These are phyloP conservation scores for Petrolisthes manimaculis DNA, from an alignment of 2,888 invertebrate genomes.

Conservation along the genomic window DNA sequence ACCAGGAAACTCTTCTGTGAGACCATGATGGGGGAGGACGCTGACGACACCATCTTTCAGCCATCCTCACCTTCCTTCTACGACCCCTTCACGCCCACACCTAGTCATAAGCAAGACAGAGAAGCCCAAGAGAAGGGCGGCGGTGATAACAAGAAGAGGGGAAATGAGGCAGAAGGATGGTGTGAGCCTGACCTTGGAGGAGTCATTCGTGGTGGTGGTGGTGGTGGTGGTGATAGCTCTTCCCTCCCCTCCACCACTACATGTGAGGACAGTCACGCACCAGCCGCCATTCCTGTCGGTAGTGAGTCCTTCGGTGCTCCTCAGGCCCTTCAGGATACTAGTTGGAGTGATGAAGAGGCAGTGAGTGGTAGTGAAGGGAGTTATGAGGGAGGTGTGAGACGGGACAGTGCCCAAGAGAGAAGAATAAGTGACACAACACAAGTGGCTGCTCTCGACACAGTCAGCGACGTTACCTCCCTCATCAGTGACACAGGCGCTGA, in stretches of 20 bases:
- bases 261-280: too few species aligned
- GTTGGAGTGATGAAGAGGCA: background rate
- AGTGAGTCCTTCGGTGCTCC: background rate
- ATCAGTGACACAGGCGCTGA: background rate
- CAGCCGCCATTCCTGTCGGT: background rate
- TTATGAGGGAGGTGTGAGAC: background rate
- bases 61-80: background rate
- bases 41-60: background rate
- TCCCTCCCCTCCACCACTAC: background rate
- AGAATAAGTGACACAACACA: background rate
- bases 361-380: background rate
- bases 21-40: slow-evolving; percentile 36
- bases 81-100: too few species aligned
- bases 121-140: background rate
- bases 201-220: background rate
- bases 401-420: background rate
- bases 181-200: background rate
- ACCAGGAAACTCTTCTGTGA: slow-evolving; percentile 32
- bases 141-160: background rate
- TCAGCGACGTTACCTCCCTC: background rate
- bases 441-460: background rate
- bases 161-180: slow-evolving; percentile 8
- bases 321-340: background rate
- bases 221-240: background rate
- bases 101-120: too few species aligned